A percentile compares a stretch with the other conserved stretches of the same genome.
Evolutionary conservation across 2,888 invertebrate species (phyloP).

Genomic region (Oscheius myriophilus): DNA sequence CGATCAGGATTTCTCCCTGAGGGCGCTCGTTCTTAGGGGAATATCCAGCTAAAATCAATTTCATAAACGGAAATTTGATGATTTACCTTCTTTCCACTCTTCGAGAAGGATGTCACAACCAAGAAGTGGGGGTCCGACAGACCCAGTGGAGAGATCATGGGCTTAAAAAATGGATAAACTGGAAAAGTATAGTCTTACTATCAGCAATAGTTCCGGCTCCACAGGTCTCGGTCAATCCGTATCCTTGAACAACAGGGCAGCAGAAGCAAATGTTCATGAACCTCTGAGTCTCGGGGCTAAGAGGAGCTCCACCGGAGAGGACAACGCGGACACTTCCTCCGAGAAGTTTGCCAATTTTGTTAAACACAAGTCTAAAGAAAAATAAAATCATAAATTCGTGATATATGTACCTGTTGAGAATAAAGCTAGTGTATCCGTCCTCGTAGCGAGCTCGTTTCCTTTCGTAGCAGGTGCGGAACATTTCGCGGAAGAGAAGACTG

Average conservation of each 20-base stretch:
- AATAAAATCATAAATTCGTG: background rate
- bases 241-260: constrained; percentile 83
- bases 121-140: constrained; percentile 88
- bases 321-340: constrained; percentile 89
- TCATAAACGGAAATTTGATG: background rate
- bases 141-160: constrained; percentile 80
- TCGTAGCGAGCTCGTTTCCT: constrained; percentile 89
- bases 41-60: constrained; percentile 47
- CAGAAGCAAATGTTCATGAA: constrained; percentile 89
- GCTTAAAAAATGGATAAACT: constrained; percentile 36
- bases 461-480: constrained; percentile 92
- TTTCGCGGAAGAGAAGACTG: constrained; percentile 78
- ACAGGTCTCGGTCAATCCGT: constrained; percentile 95
- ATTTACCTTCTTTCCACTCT: constrained; percentile 92
- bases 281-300: constrained; percentile 92
- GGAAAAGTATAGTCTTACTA: constrained; percentile 36
- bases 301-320: constrained; percentile 92
- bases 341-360: constrained; percentile 79
- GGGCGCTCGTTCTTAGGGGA: constrained; percentile 81
- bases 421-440: constrained; percentile 74
- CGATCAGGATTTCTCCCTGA: constrained; percentile 84
- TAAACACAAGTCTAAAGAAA: constrained; percentile 76
- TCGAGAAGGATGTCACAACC: constrained; percentile 85
- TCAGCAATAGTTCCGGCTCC: constrained; percentile 80
- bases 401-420: constrained; percentile 73